These are phyloP conservation scores for Megastigmus dorsalis DNA, from an alignment of 2,888 invertebrate species.

Conservation along the genomic window DNA sequence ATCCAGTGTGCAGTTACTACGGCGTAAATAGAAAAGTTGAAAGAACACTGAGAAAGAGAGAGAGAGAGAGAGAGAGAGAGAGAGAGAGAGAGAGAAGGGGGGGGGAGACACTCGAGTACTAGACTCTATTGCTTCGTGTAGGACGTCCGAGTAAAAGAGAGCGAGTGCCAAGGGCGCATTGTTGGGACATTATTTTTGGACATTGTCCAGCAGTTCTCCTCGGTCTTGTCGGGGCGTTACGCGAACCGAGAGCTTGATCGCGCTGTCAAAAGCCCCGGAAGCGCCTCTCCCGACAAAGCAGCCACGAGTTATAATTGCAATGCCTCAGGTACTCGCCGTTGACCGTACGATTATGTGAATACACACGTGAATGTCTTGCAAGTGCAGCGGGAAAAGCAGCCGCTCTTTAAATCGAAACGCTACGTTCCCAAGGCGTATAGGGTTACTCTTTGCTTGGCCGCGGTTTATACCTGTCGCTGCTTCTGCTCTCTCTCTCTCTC, in stretches of 20 bases:
- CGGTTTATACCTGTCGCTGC: conserved; percentile 42
- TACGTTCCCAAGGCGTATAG: conserved; percentile 73
- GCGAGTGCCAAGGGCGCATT: conserved; percentile 9
- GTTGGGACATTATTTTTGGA: conserved; percentile 19
- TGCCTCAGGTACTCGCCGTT: conserved; percentile 3
- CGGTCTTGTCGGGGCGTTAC: conserved; percentile 16
- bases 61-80: not conserved
- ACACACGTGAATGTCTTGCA: no score
- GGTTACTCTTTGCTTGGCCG: no score
- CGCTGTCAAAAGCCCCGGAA: conserved; percentile 63
- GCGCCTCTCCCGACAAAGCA: conserved; percentile 55
- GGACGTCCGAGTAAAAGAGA: no score
- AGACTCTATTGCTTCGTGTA: no score
- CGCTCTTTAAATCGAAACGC: conserved; percentile 20
- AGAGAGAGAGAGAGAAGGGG: no score
- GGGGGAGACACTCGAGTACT: no score
- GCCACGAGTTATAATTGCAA: conserved; percentile 36
- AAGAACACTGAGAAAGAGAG: not conserved
- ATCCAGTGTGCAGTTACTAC: no score
- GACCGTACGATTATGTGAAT: no score
- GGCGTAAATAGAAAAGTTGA: no score
- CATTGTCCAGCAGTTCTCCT: conserved; percentile 18
- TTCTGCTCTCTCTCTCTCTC: no score
- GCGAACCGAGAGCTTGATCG: not conserved
- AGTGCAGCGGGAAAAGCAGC: conserved; percentile 22